Conservation (phyloP, 2,113 vertebrate genomes). For the Cricetomys ansorgei region DNA sequence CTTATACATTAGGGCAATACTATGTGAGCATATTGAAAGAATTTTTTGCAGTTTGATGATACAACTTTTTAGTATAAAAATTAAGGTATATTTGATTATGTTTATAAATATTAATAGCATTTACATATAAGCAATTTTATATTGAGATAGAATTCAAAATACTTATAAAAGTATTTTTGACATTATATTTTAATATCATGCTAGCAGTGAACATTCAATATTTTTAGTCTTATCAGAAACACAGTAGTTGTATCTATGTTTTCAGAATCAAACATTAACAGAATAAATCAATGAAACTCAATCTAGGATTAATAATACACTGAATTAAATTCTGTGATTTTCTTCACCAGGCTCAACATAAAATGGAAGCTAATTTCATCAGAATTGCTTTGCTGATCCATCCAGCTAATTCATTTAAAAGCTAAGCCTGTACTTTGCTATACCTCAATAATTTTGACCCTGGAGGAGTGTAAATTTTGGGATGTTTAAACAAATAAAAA, state of each 20-base stretch:
- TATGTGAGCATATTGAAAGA: neutral
- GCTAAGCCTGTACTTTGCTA: slow-evolving; percentile 21
- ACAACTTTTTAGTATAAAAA: neutral
- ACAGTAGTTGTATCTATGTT: neutral
- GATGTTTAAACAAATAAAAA: slow-evolving; percentile 55
- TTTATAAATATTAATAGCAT: slow-evolving; percentile 14
- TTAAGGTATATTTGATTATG: slow-evolving; percentile 16
- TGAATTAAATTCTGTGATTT: slow-evolving; percentile 41
- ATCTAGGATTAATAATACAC: slow-evolving; percentile 9
- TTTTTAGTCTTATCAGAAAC: slow-evolving; percentile 16
- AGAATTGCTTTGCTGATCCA: slow-evolving; percentile 30
- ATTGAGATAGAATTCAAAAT: slow-evolving; percentile 4
- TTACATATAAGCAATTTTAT: slow-evolving; percentile 26
- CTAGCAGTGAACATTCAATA: neutral
- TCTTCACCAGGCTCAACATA: neutral
- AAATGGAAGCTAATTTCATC: slow-evolving; percentile 47
- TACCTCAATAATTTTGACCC: neutral
- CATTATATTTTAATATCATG: neutral
- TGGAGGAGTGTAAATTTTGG: slow-evolving; percentile 34
- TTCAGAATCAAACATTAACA: neutral
- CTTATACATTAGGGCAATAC: neutral
- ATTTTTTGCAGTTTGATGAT: neutral
- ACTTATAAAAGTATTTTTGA: neutral
- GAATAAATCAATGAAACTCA: neutral
- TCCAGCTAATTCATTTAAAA: slow-evolving; percentile 43